Evolutionary conservation across 1,140 invertebrate genomes (phyloP), one percentile per base, ranked within the genome.

Genomic region (Solen grandis): DNA sequence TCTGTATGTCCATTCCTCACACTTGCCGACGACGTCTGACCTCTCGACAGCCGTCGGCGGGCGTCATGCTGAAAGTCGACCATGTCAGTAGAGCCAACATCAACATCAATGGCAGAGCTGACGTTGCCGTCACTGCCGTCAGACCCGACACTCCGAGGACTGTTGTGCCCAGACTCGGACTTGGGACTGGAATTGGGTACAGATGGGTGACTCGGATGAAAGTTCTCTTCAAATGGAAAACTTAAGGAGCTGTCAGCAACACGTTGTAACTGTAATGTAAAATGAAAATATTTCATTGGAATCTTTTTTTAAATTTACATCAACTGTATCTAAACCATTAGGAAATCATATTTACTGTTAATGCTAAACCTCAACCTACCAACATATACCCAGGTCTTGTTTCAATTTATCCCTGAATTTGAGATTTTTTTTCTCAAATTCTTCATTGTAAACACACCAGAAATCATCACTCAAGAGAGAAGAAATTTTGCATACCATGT

Each of bases 181-280:
- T 73, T 65, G 25, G 77, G 77, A 29, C 77, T 80, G 0, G 77
- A 80, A 60, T 80, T 72, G 25, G 68, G 68, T n/a, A 72, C 77
- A 29, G 77, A 80, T n/a, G 22, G 66, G 38, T 80, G 77, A 19
- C 66, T 63, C 5, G 57, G n/a, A 31, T 70, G 65, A 27, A 52
- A 72, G 27, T 70, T 54, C 31, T 70, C 76, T 59, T 79, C 77
- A 80, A 78, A 69, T 16, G 25, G 46, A 31, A 60, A 36, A 22
- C 77, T 73, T 5, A 80, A 46, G 8, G 77, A 80, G 69, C 77
- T 80, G 10, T 63, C 77, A n/a, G 54, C 66, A 52, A 72, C 57
- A 50, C 68, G 35, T 41, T 80, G 77, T 38, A 80, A 72, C 52
- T 63, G 57, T 60, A 78, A 78, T 13, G 19, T 35, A 31, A 22